phyloP scores from a whole-genome alignment of 1,140 invertebrate genomes.

The Penaeus vannamei region DNA sequence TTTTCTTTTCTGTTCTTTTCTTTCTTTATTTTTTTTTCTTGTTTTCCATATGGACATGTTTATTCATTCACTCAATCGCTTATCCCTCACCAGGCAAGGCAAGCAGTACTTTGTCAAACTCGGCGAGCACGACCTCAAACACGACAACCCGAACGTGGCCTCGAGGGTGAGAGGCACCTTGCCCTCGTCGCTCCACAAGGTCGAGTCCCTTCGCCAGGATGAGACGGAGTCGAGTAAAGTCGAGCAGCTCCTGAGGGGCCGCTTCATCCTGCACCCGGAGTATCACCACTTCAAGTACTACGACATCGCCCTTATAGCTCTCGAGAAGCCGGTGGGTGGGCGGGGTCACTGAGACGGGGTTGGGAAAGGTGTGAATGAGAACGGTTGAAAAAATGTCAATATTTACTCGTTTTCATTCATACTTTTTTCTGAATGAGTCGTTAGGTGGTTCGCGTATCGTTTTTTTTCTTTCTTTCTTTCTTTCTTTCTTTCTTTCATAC shows the following conservation, averaged over 20 bases:
- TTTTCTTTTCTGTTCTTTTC: neutral
- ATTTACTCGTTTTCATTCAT: no score
- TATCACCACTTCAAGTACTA: conserved; percentile 48
- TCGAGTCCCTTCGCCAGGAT: neutral
- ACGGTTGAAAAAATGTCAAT: no score
- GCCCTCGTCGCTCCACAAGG: conserved; percentile 7
- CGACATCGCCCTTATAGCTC: conserved; percentile 56
- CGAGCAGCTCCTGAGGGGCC: no score
- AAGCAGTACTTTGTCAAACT: conserved; percentile 30
- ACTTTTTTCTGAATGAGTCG: no score
- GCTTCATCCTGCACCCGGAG: conserved; percentile 42
- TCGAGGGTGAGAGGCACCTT: conserved; percentile 10
- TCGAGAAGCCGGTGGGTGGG: conserved; percentile 42
- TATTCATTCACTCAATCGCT: neutral
- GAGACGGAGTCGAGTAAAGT: no score
- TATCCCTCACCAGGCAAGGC: neutral
- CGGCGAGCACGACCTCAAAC: conserved; percentile 40
- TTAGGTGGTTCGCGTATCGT: neutral
- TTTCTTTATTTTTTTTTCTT: neutral
- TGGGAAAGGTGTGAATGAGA: no score
- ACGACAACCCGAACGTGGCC: neutral
- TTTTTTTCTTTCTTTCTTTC: neutral
- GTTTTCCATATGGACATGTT: neutral
- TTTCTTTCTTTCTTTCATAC: no score
- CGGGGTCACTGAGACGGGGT: neutral